These are phyloP conservation scores for Odontothrips loti DNA, from an alignment of 2,888 invertebrate genomes.

Conservation along the genomic window DNA sequence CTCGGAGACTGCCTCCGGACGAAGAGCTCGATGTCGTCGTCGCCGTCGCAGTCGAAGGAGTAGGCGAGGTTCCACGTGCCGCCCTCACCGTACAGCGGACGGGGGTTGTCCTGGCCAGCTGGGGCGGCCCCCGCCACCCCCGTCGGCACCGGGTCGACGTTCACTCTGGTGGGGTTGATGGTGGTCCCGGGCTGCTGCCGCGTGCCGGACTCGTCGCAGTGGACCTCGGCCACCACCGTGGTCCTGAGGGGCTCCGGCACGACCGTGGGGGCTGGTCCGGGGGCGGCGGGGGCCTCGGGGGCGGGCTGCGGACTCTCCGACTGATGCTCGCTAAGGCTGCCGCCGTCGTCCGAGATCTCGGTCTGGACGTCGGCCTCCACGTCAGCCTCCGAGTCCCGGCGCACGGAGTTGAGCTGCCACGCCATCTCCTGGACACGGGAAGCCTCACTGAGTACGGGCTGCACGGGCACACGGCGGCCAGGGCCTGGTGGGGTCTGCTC, in stretches of 20 bases:
- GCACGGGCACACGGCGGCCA: background rate
- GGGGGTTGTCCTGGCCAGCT: background rate
- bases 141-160: background rate
- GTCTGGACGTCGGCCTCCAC: background rate
- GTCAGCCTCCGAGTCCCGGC: background rate
- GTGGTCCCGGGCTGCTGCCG: background rate
- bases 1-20: background rate
- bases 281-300: background rate
- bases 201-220: background rate
- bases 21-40: constrained; percentile 19
- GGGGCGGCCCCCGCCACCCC: no score
- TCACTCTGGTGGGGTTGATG: background rate
- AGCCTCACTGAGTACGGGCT: background rate
- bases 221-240: constrained; percentile 15
- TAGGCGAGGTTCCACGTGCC: constrained; percentile 11
- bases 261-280: background rate
- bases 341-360: constrained; percentile 15
- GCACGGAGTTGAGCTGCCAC: background rate
- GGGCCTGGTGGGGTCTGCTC: no score
- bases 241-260: background rate
- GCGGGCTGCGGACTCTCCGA: background rate
- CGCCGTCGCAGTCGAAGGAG: constrained; percentile 21
- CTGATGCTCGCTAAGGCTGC: background rate
- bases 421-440: background rate
- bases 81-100: background rate